Evolutionary conservation across 2,797 vertebrate species (phyloP).

Genomic region (Typhlichthys eigenmanni): DNA sequence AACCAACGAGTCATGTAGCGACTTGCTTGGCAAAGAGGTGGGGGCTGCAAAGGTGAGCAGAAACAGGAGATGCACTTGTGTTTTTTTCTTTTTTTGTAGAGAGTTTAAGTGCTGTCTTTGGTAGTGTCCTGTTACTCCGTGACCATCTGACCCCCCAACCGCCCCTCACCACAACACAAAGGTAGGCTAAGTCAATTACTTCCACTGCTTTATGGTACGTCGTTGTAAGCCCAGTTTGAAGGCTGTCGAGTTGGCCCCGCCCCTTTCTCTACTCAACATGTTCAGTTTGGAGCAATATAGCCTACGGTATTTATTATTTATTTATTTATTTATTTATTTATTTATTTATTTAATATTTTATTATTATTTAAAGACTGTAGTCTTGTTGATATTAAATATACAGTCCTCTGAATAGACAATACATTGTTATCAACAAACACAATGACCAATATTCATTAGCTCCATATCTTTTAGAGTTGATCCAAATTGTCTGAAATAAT

Average conservation of each 20-base stretch:
- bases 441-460: too few relatives aligned
- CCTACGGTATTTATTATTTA: too few relatives aligned
- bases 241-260: neutral
- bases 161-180: constrained; percentile 33
- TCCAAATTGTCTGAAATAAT: too few relatives aligned
- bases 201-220: constrained; percentile 43
- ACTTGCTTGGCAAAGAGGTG: constrained; percentile 51
- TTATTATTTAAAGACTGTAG: too few relatives aligned
- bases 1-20: constrained; percentile 53
- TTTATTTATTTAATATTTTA: too few relatives aligned
- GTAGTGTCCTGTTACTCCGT: constrained; percentile 68
- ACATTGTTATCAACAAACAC: too few relatives aligned
- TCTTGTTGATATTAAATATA: too few relatives aligned
- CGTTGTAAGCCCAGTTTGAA: constrained; percentile 20
- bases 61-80: constrained; percentile 64
- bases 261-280: neutral
- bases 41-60: constrained; percentile 59
- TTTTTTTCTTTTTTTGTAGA: constrained; percentile 36
- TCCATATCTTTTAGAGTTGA: too few relatives aligned
- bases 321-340: too few relatives aligned
- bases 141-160: constrained; percentile 49
- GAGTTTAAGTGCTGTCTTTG: constrained; percentile 73
- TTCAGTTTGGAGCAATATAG: too few relatives aligned
- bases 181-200: constrained; percentile 33
- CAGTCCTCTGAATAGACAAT: too few relatives aligned